Evolutionary conservation across 2,888 invertebrate genomes (phyloP), one percentile per base, ranked within the genome.

Genomic region (Noctuana brunneofusca): DNA sequence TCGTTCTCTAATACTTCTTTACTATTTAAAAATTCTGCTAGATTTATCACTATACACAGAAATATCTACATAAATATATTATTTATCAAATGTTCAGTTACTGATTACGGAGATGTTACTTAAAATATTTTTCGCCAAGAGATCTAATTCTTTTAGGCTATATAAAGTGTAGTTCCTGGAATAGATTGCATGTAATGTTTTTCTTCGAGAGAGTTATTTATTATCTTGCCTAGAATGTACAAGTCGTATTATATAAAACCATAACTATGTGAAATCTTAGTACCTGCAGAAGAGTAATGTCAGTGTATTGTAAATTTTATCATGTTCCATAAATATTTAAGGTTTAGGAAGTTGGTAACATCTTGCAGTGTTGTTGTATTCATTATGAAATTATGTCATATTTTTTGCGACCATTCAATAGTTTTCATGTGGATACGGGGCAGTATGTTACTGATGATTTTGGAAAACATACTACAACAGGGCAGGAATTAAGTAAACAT

Each of bases 131-230:
- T 20, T 20, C 30, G 60, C 62, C 55, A 56, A 18, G 50, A 63
- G 62, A 63, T 63, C 20, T 56, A 62, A 50, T 63, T 50, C 62
- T 63, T 63, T 63, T 20, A 30, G 62, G 62, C 56, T 62, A 50
- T 63, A 35, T 63, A 63, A 62, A 50, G 46, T 12, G 59, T 63
- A 63, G 62, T 63, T 63, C 62, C 62, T 63, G 62, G 43, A 32
- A 50, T 59, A 59, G 59, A 59, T 62, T 63, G 63, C 55, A 63
- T 63, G 63, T 56, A 63, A 63, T 63, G 63, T 63, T 63, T 62
- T 63, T 63, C 63, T 63, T 63, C 43, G 63, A 63, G 63, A 63
- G 63, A 63, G 63, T 63, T 63, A 63, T 63, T 56, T 62, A 62
- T 62, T 62, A 50, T 62, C 55, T 62, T 62, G 55, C 62, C 54